A percentile compares a stretch with the other conserved stretches of the same genome.
These are phyloP conservation scores for Aproaerema taeniolella DNA, from an alignment of 2,888 invertebrate species.

Conservation along the genomic window DNA sequence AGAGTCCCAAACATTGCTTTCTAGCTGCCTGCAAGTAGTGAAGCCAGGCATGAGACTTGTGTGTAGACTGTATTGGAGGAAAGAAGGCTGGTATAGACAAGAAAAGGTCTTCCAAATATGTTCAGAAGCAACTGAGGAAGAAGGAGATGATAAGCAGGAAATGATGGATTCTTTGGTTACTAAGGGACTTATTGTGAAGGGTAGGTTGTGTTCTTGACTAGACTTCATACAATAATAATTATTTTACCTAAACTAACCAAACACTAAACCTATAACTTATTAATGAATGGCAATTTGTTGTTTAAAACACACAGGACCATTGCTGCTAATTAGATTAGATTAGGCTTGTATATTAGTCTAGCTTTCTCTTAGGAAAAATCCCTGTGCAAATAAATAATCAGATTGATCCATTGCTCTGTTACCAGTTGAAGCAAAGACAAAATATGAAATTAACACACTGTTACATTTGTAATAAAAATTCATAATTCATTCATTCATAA, in stretches of 20 bases:
- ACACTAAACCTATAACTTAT: no score
- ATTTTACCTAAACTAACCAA: no score
- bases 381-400: no score
- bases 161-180: slow-evolving; percentile 38
- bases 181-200: slow-evolving; percentile 34
- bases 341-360: no score
- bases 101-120: slow-evolving; percentile 35
- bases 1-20: slow-evolving; percentile 32
- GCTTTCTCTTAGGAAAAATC: no score
- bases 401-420: no score
- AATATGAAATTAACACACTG: neutral
- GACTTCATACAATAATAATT: no score
- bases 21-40: slow-evolving; percentile 28
- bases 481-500: neutral
- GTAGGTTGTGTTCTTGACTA: no score
- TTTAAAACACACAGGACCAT: no score
- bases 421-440: no score
- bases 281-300: no score
- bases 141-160: slow-evolving; percentile 24
- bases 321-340: no score
- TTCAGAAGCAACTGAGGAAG: slow-evolving; percentile 18
- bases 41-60: slow-evolving; percentile 47
- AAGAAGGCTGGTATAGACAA: slow-evolving; percentile 46
- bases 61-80: slow-evolving; percentile 58
- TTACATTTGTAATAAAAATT: neutral